phyloP scores from a whole-genome alignment of 2,113 vertebrate species.

The Setophaga petechia region DNA sequence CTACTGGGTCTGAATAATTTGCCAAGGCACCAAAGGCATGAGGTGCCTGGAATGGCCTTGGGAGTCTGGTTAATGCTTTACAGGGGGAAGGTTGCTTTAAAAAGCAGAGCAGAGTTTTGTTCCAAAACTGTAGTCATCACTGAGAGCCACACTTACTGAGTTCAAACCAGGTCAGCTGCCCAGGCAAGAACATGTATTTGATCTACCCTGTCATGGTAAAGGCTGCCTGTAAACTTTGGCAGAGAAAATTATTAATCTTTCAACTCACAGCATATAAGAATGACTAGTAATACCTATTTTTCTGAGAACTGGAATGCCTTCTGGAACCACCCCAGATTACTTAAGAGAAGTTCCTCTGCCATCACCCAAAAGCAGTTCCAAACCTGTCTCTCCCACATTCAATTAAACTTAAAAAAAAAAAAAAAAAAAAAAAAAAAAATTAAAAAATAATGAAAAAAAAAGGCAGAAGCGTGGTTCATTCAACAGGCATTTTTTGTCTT shows the following conservation, averaged over 20 bases:
- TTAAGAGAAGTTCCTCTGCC: conserved; percentile 11
- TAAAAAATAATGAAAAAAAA: neutral
- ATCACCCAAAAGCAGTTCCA: neutral
- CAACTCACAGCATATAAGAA: conserved; percentile 13
- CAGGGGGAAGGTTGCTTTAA: conserved; percentile 11
- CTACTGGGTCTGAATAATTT: neutral
- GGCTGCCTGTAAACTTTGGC: conserved; percentile 31
- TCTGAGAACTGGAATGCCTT: conserved; percentile 56
- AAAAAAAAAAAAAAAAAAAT: neutral
- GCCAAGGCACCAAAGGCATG: neutral
- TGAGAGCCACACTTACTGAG: neutral
- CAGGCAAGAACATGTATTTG: conserved; percentile 1
- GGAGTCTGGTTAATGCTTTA: conserved; percentile 12
- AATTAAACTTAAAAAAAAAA: neutral
- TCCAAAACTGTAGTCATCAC: conserved; percentile 35
- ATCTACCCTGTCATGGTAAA: conserved; percentile 32
- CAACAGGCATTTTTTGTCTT: neutral
- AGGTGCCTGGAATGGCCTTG: neutral
- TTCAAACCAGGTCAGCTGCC: conserved; percentile 63
- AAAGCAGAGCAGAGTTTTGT: neutral
- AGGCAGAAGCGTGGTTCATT: neutral
- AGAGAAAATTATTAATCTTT: conserved; percentile 56
- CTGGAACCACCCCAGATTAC: conserved; percentile 34
- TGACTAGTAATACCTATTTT: conserved; percentile 45
- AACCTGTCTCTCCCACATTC: conserved; percentile 21